Conservation (phyloP, 2,797 vertebrate species). For the Pelochelys cantorii region DNA sequence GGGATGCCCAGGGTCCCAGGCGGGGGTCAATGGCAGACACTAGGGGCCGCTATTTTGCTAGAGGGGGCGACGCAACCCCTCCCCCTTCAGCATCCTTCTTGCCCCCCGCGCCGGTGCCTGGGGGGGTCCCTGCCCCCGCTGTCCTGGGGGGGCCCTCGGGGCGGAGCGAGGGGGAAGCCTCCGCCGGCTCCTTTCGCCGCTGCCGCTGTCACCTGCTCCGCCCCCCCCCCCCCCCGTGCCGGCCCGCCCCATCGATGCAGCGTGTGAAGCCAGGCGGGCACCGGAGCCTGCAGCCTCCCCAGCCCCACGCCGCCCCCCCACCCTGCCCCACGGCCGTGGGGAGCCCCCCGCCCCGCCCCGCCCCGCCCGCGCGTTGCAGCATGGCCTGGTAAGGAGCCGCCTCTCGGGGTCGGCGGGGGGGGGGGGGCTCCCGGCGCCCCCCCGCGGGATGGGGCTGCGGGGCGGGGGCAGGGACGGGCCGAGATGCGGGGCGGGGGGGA, state of each 20-base stretch:
- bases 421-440: neutral
- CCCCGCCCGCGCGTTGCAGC: neutral
- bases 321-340: neutral
- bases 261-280: neutral
- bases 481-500: no score
- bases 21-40: no score
- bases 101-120: neutral
- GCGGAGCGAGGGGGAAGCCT: neutral
- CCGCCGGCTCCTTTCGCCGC: no score
- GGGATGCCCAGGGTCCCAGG: neutral
- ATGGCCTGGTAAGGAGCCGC: constrained; percentile 24
- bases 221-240: neutral
- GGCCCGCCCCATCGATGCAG: neutral
- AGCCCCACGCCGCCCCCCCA: neutral
- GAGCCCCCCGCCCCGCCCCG: no score
- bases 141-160: neutral
- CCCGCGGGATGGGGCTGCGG: no score
- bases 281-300: neutral
- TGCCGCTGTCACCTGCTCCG: neutral
- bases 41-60: neutral
- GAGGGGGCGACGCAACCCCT: neutral
- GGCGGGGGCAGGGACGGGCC: no score
- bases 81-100: no score
- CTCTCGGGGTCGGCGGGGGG: no score
- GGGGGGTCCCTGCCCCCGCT: neutral